These are phyloP conservation scores for Cyclargus thomasi DNA, from an alignment of 1,140 invertebrate genomes.

Conservation along the genomic window DNA sequence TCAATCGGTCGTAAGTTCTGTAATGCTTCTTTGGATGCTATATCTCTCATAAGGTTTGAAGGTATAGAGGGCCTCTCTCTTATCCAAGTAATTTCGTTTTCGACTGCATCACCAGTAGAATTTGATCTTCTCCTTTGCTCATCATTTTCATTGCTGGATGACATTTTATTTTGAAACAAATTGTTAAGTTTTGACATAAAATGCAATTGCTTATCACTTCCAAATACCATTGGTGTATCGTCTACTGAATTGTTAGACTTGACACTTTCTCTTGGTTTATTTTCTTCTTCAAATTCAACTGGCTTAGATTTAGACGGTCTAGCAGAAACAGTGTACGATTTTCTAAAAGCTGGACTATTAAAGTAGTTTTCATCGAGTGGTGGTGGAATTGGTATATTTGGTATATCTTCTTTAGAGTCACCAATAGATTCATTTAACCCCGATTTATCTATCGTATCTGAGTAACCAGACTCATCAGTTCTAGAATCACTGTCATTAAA, in stretches of 20 bases:
- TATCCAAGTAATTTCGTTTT: constrained; percentile 36
- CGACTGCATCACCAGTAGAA: constrained; percentile 49
- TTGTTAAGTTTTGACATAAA: constrained; percentile 61
- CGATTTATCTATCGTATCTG: constrained; percentile 59
- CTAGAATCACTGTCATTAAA: constrained; percentile 61
- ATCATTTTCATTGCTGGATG: constrained; percentile 36
- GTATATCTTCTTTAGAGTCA: constrained; percentile 38
- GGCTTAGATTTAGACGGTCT: constrained; percentile 36
- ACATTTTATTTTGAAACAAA: constrained; percentile 57
- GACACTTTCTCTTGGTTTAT: constrained; percentile 50
- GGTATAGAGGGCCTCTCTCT: constrained; percentile 42
- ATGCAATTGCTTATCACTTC: constrained; percentile 59
- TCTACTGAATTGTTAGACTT: constrained; percentile 51
- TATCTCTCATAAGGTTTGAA: constrained; percentile 54
- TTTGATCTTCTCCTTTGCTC: constrained; percentile 50
- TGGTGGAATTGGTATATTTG: constrained; percentile 54
- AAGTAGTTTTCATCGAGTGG: constrained; percentile 63
- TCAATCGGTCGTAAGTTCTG: constrained; percentile 42
- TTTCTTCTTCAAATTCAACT: constrained; percentile 38
- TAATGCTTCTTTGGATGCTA: constrained; percentile 35
- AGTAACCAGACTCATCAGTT: constrained; percentile 67
- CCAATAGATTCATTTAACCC: constrained; percentile 46
- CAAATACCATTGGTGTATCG: constrained; percentile 55
- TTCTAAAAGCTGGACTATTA: constrained; percentile 47
- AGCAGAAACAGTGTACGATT: constrained; percentile 50